Evolutionary conservation across 2,888 invertebrate genomes (phyloP), one percentile per base, ranked within the genome.

Genomic region (Shargacucullia verbasci): DNA sequence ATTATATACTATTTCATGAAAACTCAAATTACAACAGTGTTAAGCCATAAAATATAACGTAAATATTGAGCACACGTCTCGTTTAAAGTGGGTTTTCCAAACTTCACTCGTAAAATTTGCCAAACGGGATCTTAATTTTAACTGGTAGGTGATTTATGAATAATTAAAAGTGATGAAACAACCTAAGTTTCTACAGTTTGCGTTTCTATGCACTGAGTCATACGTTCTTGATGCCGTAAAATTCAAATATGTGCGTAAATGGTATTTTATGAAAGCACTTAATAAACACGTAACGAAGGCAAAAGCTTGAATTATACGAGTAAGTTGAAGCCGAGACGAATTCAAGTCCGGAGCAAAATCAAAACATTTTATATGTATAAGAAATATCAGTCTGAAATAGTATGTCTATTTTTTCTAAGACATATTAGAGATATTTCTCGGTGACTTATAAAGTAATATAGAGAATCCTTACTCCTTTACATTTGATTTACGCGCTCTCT

Each of bases 141-240:
- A 83, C 79, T 74, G 78, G 61, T 70, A 73, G 74, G 73, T 85
- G 84, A 85, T 85, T 84, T 85, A 85, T 84, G 82, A 81, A 80
- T 81, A 81, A 83, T 84, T 83, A 85, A 81, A 80, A 78, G 73
- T 79, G 81, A 82, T 73, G 80, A 79, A 83, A 79, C 73, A 80
- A 72, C 74, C 59, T 55, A 72, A 78, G 77, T 78, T 78, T 72
- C 57, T 63, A 70, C 66, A 73, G 78, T 79, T 75, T 69, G 47
- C 63, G 70, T 77, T 79, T 72, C 64, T 74, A 74, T 73, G 73
- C 76, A 76, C 65, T 63, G 60, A 66, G 52, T 77, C 78, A 73
- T 74, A 66, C 65, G 60, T 58, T 62, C 56, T 55, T 64, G 52
- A 63, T 41, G 64, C 43, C 44, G 46, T 67, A 70, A 69, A 67